Evolutionary conservation across 2,888 invertebrate genomes (phyloP), one percentile per base, ranked within the genome.

Genomic region (Cryptus armator): DNA sequence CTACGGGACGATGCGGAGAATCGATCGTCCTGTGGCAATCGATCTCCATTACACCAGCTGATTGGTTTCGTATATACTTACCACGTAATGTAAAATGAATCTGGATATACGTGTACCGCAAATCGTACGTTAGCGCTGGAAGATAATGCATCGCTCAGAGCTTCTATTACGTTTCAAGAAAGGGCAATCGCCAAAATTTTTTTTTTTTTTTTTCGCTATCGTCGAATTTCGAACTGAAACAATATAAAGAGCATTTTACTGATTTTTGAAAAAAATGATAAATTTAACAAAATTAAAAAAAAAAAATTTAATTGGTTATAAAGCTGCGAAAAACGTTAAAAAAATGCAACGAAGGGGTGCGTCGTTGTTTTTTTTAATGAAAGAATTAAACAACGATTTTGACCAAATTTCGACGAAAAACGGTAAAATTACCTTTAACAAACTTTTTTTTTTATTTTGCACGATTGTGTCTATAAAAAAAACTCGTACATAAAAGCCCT

Each of bases 31-130:
- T 88, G 86, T 85, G 89, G 89, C 90, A 89, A 91, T 92, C 91
- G 92, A 92, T 92, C 91, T 91, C 91, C 90, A 92, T 91, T 92
- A 91, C 89, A 86, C 85, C 85, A 88, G 87, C 87, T 90, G 90
- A 91, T 91, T 91, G 91, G 91, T 87, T 90, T 87, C 88, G 89
- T 62, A 85, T 79, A 68, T 64, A 56, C 43, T 74, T 64, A 62
- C 43, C 51, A 32, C 71, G 74, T 19, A 62, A 29, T 43, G 43
- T 16, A 43, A 43, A 66, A 43, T 66, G 16, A 43, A 43, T 43
- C 86, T 85, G 86, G 87, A 87, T 88, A 6, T 29, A 7, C 19
- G 56, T 29, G 16, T 64, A 37, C 46, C 16, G 32, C 59, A 24
- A n/a, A 48, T 29, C n/a, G 87, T 32, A 59, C 59, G 12, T 64